Evolutionary conservation across 2,888 invertebrate genomes (phyloP).

Genomic region (Leptarthrus brevirostris): DNA sequence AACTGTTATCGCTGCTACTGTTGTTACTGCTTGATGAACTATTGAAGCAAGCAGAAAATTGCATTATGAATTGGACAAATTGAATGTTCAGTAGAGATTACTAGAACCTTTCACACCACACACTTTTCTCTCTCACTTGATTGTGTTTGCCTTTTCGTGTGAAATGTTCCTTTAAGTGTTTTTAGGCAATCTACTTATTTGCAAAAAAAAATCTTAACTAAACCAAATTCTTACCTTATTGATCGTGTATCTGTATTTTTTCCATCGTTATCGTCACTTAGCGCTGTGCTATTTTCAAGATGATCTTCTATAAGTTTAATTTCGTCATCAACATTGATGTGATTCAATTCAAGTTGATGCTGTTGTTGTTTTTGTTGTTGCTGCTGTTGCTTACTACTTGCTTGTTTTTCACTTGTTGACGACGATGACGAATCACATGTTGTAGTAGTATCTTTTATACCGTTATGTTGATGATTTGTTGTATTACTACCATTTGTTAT

Average conservation of each 20-base stretch:
- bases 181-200: too few species aligned
- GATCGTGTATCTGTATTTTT: slow-evolving; percentile 57
- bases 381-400: slow-evolving; percentile 61
- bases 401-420: slow-evolving; percentile 59
- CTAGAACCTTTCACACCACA: too few species aligned
- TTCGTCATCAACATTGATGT: slow-evolving; percentile 57
- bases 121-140: too few species aligned
- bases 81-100: neutral
- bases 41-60: slow-evolving; percentile 10
- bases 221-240: slow-evolving; percentile 55
- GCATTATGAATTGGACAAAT: neutral
- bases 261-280: slow-evolving; percentile 54
- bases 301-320: slow-evolving; percentile 58
- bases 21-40: slow-evolving; percentile 54
- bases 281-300: slow-evolving; percentile 56
- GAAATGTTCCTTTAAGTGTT: too few species aligned
- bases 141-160: too few species aligned
- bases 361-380: slow-evolving; percentile 54
- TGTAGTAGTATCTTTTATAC: slow-evolving; percentile 45
- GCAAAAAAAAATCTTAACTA: too few species aligned
- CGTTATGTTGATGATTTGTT: slow-evolving; percentile 58
- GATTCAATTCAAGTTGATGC: slow-evolving; percentile 60
- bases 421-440: slow-evolving; percentile 67
- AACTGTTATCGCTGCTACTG: slow-evolving; percentile 58
- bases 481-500: slow-evolving; percentile 56